Evolutionary conservation across 2,888 invertebrate genomes (phyloP), one percentile per base, ranked within the genome.

Genomic region (Sepiola atlantica): DNA sequence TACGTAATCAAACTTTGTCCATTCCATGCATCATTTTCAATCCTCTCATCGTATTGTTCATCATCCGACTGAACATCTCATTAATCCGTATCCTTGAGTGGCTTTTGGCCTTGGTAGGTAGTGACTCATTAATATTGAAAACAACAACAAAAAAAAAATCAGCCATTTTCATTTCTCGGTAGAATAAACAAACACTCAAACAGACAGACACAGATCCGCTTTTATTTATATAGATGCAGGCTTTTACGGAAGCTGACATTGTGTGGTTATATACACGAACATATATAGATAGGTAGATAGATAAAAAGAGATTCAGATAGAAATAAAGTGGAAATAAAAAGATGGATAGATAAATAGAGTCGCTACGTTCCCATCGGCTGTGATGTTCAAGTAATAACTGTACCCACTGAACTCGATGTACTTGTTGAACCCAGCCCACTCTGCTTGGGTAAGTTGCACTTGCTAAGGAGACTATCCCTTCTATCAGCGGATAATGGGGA

Each of bases 391-490:
- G 12, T 77, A 77, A 77, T 77, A n/a, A 77, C n/a, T 77, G 77
- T n/a, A 77, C 77, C 77, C n/a, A 77, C 77, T 77, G 28, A n/a
- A 77, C n/a, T 77, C 28, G 28, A 77, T 77, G 77, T 77, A 77
- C 77, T 77, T n/a, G 77, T 77, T 77, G 77, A 77, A 77, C 77
- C n/a, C n/a, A 77, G 16, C n/a, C n/a, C n/a, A 77, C 77, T n/a
- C 77, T 77, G 77, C 77, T n/a, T 77, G 77, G 77, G 77, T 77
- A n/a, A 77, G 77, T n/a, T 77, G 77, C n/a, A 77, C 77, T 77
- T 28, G 77, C 77, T n/a, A 77, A 77, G 10, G 45, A 77, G n/a
- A 77, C n/a, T n/a, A 77, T 77, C 77, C n/a, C 28, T 77, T 14
- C 28, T 77, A n/a, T 28, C 10, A 10, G n/a, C 77, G 28, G 77